Base-by-base conservation (phyloP, 2,797 vertebrate species). In the Sphenodon punctatus region DNA sequence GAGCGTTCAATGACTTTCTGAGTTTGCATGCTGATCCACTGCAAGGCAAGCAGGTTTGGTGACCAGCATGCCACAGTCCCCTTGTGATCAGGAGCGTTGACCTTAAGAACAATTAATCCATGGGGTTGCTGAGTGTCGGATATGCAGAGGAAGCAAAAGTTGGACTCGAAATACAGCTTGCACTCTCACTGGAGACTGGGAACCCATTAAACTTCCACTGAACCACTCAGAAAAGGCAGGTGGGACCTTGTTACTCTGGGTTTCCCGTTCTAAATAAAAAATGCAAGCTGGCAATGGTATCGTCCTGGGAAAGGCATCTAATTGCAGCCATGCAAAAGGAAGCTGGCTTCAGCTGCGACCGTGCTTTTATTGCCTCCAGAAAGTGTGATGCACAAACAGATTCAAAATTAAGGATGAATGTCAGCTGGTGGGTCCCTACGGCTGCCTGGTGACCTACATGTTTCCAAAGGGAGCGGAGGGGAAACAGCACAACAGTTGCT, bases 381-480 rank as follows among this genome's bases (percentile, higher is more conserved):
- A 88, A 87, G 74, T 71, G 73, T 60, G 83, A 87, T 1, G 3
- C 82, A 80, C 0, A 64, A 48, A 32, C 36, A 0, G 67, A 67
- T 87, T 39, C 19, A 22, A 48, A 75, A 5, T 43, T 56, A 34
- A 80, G 82, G 75, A 68, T 58, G 71, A 83, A 80, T 85, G 61
- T 85, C 89, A 88, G 89, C 78, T 86, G 88, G 65, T 63, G 58
- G 43, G 39, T 65, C 86, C 85, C 89, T 67, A 32, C 46, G 67
- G 89, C 89, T 87, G 86, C 83, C 71, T 68, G 42, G 30, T 78
- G 83, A 91, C 87, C 87, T 84, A 90, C 69, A 86, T 89, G 83
- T 60, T 72, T 63, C 66, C 1, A 0, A 81, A 42, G 1, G 51
- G 59, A 48, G 51, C 13, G 30, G n/a, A n/a, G n/a, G n/a, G n/a